These are phyloP conservation scores for Rhea pennata DNA, from an alignment of 2,113 vertebrate species.

Conservation along the genomic window DNA sequence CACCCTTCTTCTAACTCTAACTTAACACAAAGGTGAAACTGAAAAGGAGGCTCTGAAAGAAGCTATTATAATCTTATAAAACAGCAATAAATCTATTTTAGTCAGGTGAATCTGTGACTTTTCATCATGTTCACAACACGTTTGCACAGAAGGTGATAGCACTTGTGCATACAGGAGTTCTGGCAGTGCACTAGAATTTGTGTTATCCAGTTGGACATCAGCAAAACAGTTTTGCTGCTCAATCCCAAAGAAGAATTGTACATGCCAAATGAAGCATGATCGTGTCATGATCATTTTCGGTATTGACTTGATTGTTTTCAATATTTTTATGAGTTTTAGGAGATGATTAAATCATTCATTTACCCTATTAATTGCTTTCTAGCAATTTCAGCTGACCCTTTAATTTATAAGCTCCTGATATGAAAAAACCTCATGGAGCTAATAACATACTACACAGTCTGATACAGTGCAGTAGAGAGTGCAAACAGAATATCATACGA, in stretches of 20 bases:
- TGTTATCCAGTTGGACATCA: background rate
- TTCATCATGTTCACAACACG: background rate
- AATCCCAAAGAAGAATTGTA: background rate
- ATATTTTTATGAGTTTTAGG: background rate
- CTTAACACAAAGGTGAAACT: background rate
- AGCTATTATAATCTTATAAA: background rate
- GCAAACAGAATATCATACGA: background rate
- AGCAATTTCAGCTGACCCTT: background rate
- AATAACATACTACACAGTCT: background rate
- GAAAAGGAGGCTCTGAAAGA: background rate
- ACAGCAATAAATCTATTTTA: background rate
- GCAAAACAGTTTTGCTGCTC: background rate
- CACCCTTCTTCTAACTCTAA: background rate
- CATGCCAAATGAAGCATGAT: background rate
- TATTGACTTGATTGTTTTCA: background rate
- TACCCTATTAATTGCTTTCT: conserved; percentile 7
- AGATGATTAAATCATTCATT: conserved; percentile 6
- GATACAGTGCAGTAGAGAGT: background rate
- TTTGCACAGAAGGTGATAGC: background rate
- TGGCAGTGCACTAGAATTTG: background rate
- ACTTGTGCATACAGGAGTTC: background rate
- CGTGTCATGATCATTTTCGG: background rate
- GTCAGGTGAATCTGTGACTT: background rate
- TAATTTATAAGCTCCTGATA: background rate
- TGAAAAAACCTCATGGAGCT: background rate